phyloP scores from a whole-genome alignment of 2,113 vertebrate genomes.

The Prochilodus magdalenae region DNA sequence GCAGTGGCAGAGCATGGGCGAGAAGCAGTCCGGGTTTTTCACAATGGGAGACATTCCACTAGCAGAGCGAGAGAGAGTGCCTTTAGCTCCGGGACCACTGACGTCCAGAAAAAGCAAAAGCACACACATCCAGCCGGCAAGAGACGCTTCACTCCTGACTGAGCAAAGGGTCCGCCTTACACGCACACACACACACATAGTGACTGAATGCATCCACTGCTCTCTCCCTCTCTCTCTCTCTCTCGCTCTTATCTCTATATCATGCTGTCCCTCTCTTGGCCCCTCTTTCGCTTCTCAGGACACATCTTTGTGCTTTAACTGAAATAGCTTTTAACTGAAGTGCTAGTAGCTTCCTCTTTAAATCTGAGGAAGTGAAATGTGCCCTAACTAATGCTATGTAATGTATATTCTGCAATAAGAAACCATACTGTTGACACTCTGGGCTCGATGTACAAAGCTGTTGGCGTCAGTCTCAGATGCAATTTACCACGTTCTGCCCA shows the following conservation, averaged over 20 bases:
- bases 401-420: too few species aligned
- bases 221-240: background rate
- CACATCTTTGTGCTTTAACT: background rate
- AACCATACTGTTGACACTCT: too few species aligned
- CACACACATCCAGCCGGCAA: constrained; percentile 4
- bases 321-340: background rate
- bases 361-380: background rate
- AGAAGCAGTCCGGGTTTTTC: constrained; percentile 85
- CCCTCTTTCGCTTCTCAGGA: constrained; percentile 46
- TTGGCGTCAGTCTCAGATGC: too few species aligned
- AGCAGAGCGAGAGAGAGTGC: constrained; percentile 67
- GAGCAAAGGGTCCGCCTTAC: constrained; percentile 40
- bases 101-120: constrained; percentile 57
- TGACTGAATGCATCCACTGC: constrained; percentile 4
- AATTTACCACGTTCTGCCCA: too few species aligned
- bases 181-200: constrained; percentile 10
- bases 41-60: constrained; percentile 91
- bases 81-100: constrained; percentile 49
- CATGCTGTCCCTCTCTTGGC: constrained; percentile 48
- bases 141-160: constrained; percentile 50
- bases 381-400: too few species aligned
- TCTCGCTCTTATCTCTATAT: constrained; percentile 25
- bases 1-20: constrained; percentile 95
- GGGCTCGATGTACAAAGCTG: too few species aligned
- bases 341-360: background rate